Conservation (phyloP, 2,888 invertebrate species). For the Iphiclides podalirius region DNA sequence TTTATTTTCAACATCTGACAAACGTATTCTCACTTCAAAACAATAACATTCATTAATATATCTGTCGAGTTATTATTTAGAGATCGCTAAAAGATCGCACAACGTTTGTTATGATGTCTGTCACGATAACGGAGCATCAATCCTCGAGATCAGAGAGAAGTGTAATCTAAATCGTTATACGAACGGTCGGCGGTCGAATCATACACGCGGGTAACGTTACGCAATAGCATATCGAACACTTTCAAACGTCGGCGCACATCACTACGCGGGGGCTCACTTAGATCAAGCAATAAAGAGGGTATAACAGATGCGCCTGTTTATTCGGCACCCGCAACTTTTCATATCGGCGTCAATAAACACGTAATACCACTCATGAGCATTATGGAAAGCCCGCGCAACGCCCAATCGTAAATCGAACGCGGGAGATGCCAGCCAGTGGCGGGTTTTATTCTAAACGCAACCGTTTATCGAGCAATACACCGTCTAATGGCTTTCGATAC, state of each 20-base stretch:
- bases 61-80: not conserved
- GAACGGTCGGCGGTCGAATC: conserved; percentile 4
- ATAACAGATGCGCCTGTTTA: conserved; percentile 21
- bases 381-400: conserved; percentile 16
- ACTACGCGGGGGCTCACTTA: conserved; percentile 12
- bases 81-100: not conserved
- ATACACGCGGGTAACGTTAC: conserved; percentile 11
- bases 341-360: conserved; percentile 23
- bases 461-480: conserved; percentile 10
- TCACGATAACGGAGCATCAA: not conserved
- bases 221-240: conserved; percentile 4
- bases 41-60: not conserved
- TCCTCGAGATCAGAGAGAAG: not conserved
- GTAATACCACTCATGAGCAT: conserved; percentile 11
- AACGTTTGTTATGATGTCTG: not conserved
- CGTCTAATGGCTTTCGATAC: conserved; percentile 10
- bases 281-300: conserved; percentile 17
- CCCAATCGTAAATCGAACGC: conserved; percentile 9
- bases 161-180: not conserved
- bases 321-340: conserved; percentile 18
- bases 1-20: too few relatives aligned
- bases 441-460: conserved; percentile 12
- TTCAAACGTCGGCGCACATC: conserved; percentile 13
- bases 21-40: not conserved
- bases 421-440: conserved; percentile 6